Conservation (phyloP, 1,140 invertebrate genomes). For the Eufriesea mexicana region DNA sequence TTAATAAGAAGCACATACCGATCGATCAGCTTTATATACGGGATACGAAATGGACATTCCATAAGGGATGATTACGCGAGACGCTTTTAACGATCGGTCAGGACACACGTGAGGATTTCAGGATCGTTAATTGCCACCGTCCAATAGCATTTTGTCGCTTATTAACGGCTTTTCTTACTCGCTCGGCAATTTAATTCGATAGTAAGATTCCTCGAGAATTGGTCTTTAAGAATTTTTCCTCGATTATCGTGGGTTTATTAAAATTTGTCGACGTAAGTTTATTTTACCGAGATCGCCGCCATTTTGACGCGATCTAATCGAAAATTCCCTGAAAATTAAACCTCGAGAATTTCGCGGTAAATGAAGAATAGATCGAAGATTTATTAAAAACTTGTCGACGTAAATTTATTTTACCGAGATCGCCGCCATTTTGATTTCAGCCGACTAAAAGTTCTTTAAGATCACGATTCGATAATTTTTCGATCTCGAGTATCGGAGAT, state of each 20-base stretch:
- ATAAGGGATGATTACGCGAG: conserved; percentile 68
- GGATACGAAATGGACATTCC: conserved; percentile 21
- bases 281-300: no score
- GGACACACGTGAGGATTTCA: not conserved
- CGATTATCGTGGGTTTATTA: no score
- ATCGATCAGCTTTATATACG: conserved; percentile 31
- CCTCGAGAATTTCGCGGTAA: not conserved
- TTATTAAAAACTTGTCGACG: not conserved
- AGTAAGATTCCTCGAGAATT: no score
- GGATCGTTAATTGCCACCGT: not conserved
- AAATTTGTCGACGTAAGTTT: no score
- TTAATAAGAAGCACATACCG: conserved; percentile 40
- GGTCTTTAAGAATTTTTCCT: no score
- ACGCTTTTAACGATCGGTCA: conserved; percentile 55
- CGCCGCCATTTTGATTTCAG: no score
- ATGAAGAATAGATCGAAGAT: not conserved
- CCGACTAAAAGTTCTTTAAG: no score
- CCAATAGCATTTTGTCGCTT: not conserved
- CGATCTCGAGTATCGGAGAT: no score
- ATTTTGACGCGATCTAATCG: not conserved
- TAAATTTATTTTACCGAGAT: no score
- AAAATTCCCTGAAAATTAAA: not conserved
- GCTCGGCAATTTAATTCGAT: no score
- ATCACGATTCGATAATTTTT: no score
- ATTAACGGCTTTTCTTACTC: no score